Evolutionary conservation across 2,888 invertebrate species (phyloP).

Genomic region (Galerucella calmariensis): DNA sequence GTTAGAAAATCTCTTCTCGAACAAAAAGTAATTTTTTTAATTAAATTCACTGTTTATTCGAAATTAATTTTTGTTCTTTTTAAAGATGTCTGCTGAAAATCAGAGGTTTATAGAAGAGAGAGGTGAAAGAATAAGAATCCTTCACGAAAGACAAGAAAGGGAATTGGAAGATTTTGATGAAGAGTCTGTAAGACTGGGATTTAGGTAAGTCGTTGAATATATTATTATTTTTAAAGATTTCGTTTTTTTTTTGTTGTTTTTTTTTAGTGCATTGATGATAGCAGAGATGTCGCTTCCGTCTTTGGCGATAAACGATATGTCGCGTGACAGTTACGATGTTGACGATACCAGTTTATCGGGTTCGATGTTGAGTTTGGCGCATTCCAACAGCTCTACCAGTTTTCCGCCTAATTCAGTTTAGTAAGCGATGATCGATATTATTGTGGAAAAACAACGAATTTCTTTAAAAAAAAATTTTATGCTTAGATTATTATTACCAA

Average conservation of each 20-base stretch:
- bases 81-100: constrained; percentile 91
- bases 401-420: constrained; percentile 74
- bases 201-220: constrained; percentile 75
- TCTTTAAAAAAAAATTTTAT: too few species aligned
- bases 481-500: too few species aligned
- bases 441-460: constrained; percentile 24
- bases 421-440: constrained; percentile 36
- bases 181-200: constrained; percentile 92
- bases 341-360: constrained; percentile 93
- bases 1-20: constrained; percentile 91
- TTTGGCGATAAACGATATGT: constrained; percentile 88
- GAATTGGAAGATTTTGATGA: constrained; percentile 95
- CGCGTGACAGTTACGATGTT: constrained; percentile 84
- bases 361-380: constrained; percentile 93
- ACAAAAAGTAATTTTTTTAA: constrained; percentile 80
- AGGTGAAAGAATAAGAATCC: constrained; percentile 86
- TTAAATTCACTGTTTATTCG: too few species aligned
- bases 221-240: neutral
- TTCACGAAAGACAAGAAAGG: constrained; percentile 90
- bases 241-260: constrained; percentile 11
- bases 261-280: constrained; percentile 85
- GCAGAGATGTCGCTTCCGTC: constrained; percentile 90
- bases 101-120: constrained; percentile 92
- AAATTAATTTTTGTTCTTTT: neutral
- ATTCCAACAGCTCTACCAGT: constrained; percentile 94